phyloP scores from a whole-genome alignment of 2,888 invertebrate species.

The Phytoseiulus persimilis region DNA sequence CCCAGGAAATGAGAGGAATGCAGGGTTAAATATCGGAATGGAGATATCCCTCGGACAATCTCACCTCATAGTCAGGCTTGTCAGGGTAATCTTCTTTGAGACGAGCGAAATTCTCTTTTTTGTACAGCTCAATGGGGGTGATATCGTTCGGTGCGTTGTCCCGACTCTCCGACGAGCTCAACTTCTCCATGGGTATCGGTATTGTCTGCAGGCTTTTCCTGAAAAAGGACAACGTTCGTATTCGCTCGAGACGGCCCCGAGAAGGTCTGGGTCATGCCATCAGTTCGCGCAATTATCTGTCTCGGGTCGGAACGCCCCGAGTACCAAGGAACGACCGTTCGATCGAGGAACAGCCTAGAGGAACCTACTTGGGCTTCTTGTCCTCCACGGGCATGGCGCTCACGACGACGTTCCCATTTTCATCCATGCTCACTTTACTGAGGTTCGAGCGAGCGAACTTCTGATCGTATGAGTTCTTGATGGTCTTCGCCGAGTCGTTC shows the following conservation, averaged over 20 bases:
- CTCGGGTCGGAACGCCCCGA: no score
- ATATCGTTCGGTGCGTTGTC: conserved; percentile 14
- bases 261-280: no score
- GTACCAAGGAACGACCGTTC: no score
- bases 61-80: conserved; percentile 21
- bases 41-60: not conserved
- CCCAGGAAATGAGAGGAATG: no score
- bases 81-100: conserved; percentile 30
- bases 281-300: no score
- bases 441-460: conserved; percentile 21
- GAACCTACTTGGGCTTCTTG: conserved; percentile 20
- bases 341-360: not conserved
- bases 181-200: conserved; percentile 34
- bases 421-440: not conserved
- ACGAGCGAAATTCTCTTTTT: conserved; percentile 31
- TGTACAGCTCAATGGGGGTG: conserved; percentile 21
- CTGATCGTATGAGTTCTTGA: not conserved
- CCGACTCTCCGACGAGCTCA: not conserved
- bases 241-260: no score
- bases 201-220: conserved; percentile 31
- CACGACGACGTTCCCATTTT: conserved; percentile 21
- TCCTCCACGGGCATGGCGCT: conserved; percentile 20
- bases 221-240: not conserved
- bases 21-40: no score
- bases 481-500: conserved; percentile 27